Evolutionary conservation across 1,140 invertebrate genomes (phyloP), one percentile per base, ranked within the genome.

Genomic region (Papilio polytes): DNA sequence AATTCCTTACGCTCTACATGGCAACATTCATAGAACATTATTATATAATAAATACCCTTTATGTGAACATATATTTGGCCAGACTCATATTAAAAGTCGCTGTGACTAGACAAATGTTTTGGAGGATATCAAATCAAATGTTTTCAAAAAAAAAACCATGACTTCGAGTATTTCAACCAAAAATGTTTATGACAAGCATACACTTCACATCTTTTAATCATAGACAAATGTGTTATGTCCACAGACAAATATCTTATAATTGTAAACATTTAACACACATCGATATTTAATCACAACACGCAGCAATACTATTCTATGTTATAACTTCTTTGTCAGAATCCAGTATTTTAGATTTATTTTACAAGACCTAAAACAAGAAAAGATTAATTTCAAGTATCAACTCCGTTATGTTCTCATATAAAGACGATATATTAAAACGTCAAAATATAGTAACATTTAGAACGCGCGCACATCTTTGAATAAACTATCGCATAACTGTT

Each of bases 81-180:
- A 70, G 63, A 70, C 63, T 31, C 26, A 31, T 70, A 4, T 31
- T 18, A 31, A 59, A 70, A 70, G 59, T 63, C 63, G 63, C 26
- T 31, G 26, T 70, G 63, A 70, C 63, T 70, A 70, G 63, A 70
- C 63, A 31, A 70, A 36, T 70, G 26, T 70, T n/a, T 70, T 70
- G 63, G 63, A 70, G 10, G 13, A 70, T 70, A 26, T 31, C 12
- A 26, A 70, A 70, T 15, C 63, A 4, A 66, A 66, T 12, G 3
- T 41, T 41, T 41, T 41, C 3, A 26, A 13, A 31, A 36, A 36
- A 56, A 0, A n/a, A 56, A 56, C 18, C 53, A 63, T 63, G 8
- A 26, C 2, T 3, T 26, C 59, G 10, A 63, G 26, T 63, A 13
- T 63, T 26, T 4, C 53, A n/a, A 56, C 18, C 18, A n/a, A 53